Conservation (phyloP, 1,140 invertebrate genomes). For the Heliconius nattereri region DNA sequence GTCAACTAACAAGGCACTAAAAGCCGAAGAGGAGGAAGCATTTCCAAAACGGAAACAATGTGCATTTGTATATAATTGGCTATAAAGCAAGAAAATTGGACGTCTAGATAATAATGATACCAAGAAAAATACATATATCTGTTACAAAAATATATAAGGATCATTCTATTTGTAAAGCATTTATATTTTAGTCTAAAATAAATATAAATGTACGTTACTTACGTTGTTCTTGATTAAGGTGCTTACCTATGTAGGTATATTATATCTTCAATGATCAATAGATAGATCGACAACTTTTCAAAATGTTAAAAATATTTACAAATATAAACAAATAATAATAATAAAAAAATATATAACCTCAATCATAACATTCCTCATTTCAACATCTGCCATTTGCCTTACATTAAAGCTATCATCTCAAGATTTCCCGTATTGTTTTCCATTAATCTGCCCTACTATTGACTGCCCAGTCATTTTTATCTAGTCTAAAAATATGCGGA, state of each 20-base stretch:
- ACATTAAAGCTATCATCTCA: conserved; percentile 5
- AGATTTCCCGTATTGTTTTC: conserved; percentile 45
- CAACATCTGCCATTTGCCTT: not conserved
- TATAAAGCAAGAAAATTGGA: conserved; percentile 56
- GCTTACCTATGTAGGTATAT: too few species aligned
- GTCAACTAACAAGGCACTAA: conserved; percentile 25
- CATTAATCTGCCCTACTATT: conserved; percentile 43
- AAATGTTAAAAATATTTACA: not conserved
- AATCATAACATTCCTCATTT: not conserved
- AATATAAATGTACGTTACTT: too few species aligned
- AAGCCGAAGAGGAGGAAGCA: conserved; percentile 38
- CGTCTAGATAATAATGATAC: not conserved
- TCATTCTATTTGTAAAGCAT: not conserved
- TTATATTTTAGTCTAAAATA: too few species aligned
- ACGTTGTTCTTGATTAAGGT: too few species aligned
- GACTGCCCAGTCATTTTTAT: conserved; percentile 54
- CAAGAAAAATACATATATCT: not conserved
- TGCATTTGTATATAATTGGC: conserved; percentile 60
- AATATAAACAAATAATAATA: not conserved
- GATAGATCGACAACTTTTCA: too few species aligned
- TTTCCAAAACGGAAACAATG: conserved; percentile 37
- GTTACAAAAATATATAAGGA: not conserved
- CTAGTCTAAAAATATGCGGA: conserved; percentile 67
- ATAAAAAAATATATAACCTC: not conserved
- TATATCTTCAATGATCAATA: too few species aligned